These are phyloP conservation scores for Drosophila lutescens DNA, from an alignment of 2,888 invertebrate genomes.

Conservation along the genomic window DNA sequence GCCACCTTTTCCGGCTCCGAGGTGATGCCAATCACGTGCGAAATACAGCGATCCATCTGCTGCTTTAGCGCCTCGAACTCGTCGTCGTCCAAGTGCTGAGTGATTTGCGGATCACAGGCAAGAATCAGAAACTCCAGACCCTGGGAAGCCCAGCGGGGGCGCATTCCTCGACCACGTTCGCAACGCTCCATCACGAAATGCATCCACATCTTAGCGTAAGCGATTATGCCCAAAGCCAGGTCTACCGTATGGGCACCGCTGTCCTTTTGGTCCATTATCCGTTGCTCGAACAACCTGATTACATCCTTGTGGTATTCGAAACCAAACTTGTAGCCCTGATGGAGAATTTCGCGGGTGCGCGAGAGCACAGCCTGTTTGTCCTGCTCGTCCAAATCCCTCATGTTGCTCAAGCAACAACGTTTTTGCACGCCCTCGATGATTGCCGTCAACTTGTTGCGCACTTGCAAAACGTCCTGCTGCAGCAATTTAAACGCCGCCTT, in stretches of 20 bases:
- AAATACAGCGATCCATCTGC: slow-evolving; percentile 93
- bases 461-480: slow-evolving; percentile 84
- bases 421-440: slow-evolving; percentile 83
- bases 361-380: slow-evolving; percentile 86
- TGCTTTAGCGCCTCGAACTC: slow-evolving; percentile 92
- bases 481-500: slow-evolving; percentile 87
- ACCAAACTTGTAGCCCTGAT: slow-evolving; percentile 95
- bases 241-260: slow-evolving; percentile 81
- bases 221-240: slow-evolving; percentile 87
- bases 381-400: slow-evolving; percentile 78
- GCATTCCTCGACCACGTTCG: slow-evolving; percentile 91
- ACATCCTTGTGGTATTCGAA: slow-evolving; percentile 89
- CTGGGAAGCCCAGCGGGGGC: slow-evolving; percentile 95
- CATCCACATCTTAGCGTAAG: slow-evolving; percentile 94
- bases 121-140: slow-evolving; percentile 94
- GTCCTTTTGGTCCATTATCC: slow-evolving; percentile 83
- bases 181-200: slow-evolving; percentile 93
- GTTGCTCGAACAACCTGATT: slow-evolving; percentile 85
- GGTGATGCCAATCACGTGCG: slow-evolving; percentile 92
- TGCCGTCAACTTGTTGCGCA: slow-evolving; percentile 84
- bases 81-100: slow-evolving; percentile 89
- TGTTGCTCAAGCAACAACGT: slow-evolving; percentile 80
- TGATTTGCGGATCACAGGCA: slow-evolving; percentile 93
- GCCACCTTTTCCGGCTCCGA: slow-evolving; percentile 84
- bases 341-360: slow-evolving; percentile 90